phyloP scores from a whole-genome alignment of 2,888 invertebrate species.

The Meteorus cinctellus region DNA sequence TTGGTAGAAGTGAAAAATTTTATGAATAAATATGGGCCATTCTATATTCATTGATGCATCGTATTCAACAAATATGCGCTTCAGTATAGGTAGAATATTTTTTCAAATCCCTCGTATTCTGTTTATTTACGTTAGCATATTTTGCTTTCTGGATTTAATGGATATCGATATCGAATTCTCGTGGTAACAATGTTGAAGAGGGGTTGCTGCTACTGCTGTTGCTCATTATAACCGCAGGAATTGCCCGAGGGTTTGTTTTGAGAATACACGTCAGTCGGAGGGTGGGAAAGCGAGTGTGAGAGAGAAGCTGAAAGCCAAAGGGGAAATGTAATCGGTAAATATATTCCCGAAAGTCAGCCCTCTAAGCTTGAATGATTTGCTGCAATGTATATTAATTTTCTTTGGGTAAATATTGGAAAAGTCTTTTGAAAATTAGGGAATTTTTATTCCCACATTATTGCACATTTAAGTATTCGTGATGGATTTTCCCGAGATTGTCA shows the following conservation, averaged over 20 bases:
- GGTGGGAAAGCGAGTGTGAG: not conserved
- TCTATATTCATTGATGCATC: no score
- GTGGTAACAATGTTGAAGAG: constrained; percentile 31
- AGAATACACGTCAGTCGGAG: not conserved
- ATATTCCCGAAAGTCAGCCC: constrained; percentile 21
- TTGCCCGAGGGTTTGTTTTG: constrained; percentile 27
- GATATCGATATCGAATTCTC: constrained; percentile 31
- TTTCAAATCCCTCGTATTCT: no score
- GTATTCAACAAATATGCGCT: no score
- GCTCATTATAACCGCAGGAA: constrained; percentile 33
- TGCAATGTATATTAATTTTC: not conserved
- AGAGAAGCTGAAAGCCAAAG: constrained; percentile 13
- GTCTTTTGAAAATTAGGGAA: not conserved
- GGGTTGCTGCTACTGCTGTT: not conserved
- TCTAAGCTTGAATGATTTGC: not conserved
- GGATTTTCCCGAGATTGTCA: no score
- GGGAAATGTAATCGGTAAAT: constrained; percentile 32
- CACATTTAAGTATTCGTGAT: no score
- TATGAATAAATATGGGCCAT: no score
- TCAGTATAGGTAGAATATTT: no score
- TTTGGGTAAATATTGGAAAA: not conserved
- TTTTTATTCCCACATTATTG: no score
- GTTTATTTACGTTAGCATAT: not conserved
- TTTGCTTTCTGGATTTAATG: constrained; percentile 16
- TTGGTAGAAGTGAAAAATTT: no score